Base-by-base conservation (phyloP, 2,113 vertebrate species). In the Amphilophus citrinellus region DNA sequence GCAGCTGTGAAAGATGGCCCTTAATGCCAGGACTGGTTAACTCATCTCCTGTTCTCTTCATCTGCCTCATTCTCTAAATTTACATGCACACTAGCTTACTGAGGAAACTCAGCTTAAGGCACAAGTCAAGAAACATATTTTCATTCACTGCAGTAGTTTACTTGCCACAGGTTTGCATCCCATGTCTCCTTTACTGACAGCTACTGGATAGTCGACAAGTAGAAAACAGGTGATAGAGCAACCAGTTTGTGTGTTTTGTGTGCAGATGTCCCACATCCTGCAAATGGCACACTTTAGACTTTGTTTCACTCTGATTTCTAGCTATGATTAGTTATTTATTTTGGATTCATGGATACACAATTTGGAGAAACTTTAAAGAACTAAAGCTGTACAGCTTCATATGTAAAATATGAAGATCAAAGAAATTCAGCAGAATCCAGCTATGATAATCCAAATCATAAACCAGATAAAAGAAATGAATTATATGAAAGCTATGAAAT, bases 1-100 rank as follows among this genome's bases (percentile, higher is more conserved):
- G 85, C 83, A 65, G 53, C 66, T 86, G 83, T 60, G 50, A 15
- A 71, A 75, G 75, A 82, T 20, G 37, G 35, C 53, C 63, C 77
- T 81, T 39, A 61, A 79, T 76, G 75, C 77, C 68, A 80, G 13
- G 60, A 35, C 82, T 88, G 78, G 22, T 71, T 42, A 66, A 87
- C 59, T 85, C 59, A 63, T 83, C 58, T 76, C 56, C 47, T 65
- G 58, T 60, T 76, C 77, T 77, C 47, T 77, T 50, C 27, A 39
- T 83, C 35, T 60, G 47, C 61, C 61, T 77, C 18, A 44, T 61
- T 86, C 79, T 79, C 59, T 37, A 44, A 10, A 10, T 81, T 78
- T 76, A 59, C 17, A 71, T 3, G 80, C 22, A 18, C 39, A 61
- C 27, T 35, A 24, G 22, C 30, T 65, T 73, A 4, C 76, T 6